Percentiles rank a stretch among this genome's conserved stretches.
These are phyloP conservation scores for Conger conger DNA, from an alignment of 2,113 vertebrate genomes.

Conservation along the genomic window DNA sequence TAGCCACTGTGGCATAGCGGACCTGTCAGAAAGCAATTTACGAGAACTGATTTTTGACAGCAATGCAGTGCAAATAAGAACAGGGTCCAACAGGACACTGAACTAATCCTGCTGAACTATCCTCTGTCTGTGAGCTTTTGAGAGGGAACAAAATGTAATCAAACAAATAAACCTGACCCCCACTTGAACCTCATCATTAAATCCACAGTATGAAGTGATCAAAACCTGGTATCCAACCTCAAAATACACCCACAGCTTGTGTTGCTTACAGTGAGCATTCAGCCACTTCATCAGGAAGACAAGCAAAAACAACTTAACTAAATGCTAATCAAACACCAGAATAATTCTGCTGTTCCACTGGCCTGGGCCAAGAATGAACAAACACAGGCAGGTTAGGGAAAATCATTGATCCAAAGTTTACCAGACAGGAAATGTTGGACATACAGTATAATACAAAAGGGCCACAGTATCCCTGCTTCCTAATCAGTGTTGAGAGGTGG, in stretches of 20 bases:
- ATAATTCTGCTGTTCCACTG: not conserved
- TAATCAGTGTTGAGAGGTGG: no score
- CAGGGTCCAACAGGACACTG: not conserved
- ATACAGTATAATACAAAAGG: no score
- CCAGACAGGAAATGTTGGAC: no score
- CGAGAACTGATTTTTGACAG: not conserved
- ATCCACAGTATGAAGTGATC: not conserved
- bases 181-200: not conserved
- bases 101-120: not conserved
- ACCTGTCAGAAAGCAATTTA: not conserved
- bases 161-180: not conserved
- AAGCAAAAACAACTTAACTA: no score
- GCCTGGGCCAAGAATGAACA: not conserved
- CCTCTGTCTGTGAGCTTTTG: not conserved
- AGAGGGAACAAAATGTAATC: not conserved
- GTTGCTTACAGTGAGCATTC: not conserved
- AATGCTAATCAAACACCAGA: not conserved
- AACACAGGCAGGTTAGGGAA: not conserved
- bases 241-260: not conserved
- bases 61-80: not conserved
- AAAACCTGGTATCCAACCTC: not conserved
- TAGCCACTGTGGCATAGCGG: not conserved
- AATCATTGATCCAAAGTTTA: no score
- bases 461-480: no score
- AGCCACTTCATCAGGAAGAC: no score